A percentile compares a stretch with the other conserved stretches of the same genome.
phyloP scores from a whole-genome alignment of 2,888 invertebrate genomes.

The Parasteatoda lunata region DNA sequence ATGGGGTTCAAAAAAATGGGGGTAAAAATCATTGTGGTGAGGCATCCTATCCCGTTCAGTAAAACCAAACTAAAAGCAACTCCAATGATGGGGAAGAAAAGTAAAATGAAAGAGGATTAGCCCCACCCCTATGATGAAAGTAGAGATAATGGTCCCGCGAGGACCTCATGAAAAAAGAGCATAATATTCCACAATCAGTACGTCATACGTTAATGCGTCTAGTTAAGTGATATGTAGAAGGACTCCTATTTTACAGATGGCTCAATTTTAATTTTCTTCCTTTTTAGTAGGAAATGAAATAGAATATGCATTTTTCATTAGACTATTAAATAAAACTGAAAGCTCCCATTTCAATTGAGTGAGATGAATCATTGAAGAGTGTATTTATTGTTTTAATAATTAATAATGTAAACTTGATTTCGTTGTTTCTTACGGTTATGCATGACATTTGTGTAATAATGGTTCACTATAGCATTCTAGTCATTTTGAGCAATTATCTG shows the following conservation, averaged over 20 bases:
- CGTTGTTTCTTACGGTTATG: too few relatives aligned
- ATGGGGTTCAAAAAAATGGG: slow-evolving; percentile 11
- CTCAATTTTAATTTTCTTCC: slow-evolving; percentile 44
- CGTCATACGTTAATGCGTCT: slow-evolving; percentile 52
- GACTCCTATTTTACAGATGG: slow-evolving; percentile 49
- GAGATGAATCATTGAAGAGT: neutral
- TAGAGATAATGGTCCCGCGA: slow-evolving; percentile 63
- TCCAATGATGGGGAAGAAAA: slow-evolving; percentile 14
- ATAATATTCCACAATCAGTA: slow-evolving; percentile 58
- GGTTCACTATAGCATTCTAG: too few relatives aligned
- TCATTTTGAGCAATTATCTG: too few relatives aligned
- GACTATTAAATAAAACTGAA: neutral
- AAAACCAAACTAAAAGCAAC: slow-evolving; percentile 30
- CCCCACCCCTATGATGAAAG: slow-evolving; percentile 49
- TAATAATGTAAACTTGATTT: too few relatives aligned
- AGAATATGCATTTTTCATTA: slow-evolving; percentile 3
- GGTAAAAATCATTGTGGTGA: slow-evolving; percentile 22
- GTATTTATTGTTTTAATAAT: too few relatives aligned
- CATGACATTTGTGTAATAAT: too few relatives aligned
- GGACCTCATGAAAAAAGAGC: slow-evolving; percentile 54
- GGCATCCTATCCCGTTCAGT: slow-evolving; percentile 12
- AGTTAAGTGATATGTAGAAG: slow-evolving; percentile 54
- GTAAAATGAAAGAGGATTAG: slow-evolving; percentile 50
- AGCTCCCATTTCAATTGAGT: neutral
- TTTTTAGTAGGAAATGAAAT: slow-evolving; percentile 1